Conservation (phyloP, 2,113 vertebrate species). For the Paradoxurus hermaphroditus region DNA sequence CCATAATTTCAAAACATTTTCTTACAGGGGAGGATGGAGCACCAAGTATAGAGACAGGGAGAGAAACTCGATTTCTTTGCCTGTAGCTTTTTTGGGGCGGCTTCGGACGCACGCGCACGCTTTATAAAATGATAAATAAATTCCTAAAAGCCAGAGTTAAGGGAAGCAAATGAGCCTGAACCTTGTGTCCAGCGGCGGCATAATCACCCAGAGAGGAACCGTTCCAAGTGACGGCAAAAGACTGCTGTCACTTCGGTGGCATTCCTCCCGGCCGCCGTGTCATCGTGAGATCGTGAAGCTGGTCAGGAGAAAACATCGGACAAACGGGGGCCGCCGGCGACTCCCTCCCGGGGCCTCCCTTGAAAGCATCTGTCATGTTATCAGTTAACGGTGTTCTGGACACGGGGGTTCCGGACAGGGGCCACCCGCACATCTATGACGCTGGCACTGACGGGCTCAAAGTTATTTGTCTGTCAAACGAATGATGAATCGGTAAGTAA, state of each 20-base stretch:
- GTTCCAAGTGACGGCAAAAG: neutral
- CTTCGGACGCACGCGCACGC: neutral
- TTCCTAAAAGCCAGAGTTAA: neutral
- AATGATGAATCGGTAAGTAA: neutral
- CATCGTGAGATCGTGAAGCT: no score
- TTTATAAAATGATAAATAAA: neutral
- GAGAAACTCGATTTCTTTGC: neutral
- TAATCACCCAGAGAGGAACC: neutral
- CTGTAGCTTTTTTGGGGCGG: fast-evolving
- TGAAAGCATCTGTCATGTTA: fast-evolving
- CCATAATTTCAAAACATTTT: neutral
- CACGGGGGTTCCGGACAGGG: no score
- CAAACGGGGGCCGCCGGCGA: fast-evolving
- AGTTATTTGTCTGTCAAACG: neutral
- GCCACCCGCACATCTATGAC: fast-evolving
- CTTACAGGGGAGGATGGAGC: neutral
- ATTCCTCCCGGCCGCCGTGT: fast-evolving
- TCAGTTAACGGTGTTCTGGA: no score
- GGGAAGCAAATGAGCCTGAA: neutral
- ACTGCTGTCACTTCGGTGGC: fast-evolving
- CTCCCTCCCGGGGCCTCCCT: neutral
- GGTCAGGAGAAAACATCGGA: neutral
- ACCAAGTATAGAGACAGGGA: neutral
- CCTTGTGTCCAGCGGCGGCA: neutral
- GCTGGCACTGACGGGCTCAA: fast-evolving